These are phyloP conservation scores for Noctilio leporinus DNA, from an alignment of 2,113 vertebrate species.

Conservation along the genomic window DNA sequence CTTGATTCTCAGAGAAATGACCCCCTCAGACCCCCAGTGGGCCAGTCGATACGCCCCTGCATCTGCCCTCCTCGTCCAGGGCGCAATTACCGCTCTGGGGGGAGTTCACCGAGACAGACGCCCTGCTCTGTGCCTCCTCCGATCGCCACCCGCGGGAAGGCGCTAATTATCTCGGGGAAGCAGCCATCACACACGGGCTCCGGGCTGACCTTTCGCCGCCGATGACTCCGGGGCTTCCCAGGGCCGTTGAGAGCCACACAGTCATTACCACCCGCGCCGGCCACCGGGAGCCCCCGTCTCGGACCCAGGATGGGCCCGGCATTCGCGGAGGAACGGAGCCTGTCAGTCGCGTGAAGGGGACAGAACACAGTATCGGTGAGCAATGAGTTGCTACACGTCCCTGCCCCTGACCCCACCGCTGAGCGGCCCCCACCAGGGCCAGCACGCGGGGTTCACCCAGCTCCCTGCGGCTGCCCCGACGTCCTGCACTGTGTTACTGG, in stretches of 20 bases:
- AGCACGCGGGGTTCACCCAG: too few species aligned
- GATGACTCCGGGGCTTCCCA: slow-evolving; percentile 13
- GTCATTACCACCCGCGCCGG: not conserved
- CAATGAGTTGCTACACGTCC: too few species aligned
- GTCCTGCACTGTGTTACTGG: not conserved
- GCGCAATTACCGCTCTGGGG: slow-evolving; percentile 44
- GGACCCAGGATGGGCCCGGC: accelerated
- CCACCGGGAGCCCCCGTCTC: not conserved
- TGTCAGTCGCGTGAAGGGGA: accelerated
- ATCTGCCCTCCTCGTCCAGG: not conserved
- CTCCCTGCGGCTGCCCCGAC: too few species aligned
- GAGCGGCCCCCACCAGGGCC: accelerated
- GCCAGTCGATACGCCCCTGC: not conserved
- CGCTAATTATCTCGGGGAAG: slow-evolving; percentile 55
- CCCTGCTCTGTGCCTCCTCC: slow-evolving; percentile 46
- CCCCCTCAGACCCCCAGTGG: not conserved
- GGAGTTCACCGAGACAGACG: slow-evolving; percentile 45
- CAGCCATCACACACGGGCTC: slow-evolving; percentile 26
- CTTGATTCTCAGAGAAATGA: not conserved
- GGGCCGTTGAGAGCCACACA: not conserved
- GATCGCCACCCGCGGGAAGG: slow-evolving; percentile 61
- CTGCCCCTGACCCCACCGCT: accelerated
- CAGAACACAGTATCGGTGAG: accelerated
- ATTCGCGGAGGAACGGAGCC: not conserved
- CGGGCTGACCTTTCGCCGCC: slow-evolving; percentile 15